Base-by-base conservation (phyloP, 2,797 vertebrate genomes). In the Acomys russatus region DNA sequence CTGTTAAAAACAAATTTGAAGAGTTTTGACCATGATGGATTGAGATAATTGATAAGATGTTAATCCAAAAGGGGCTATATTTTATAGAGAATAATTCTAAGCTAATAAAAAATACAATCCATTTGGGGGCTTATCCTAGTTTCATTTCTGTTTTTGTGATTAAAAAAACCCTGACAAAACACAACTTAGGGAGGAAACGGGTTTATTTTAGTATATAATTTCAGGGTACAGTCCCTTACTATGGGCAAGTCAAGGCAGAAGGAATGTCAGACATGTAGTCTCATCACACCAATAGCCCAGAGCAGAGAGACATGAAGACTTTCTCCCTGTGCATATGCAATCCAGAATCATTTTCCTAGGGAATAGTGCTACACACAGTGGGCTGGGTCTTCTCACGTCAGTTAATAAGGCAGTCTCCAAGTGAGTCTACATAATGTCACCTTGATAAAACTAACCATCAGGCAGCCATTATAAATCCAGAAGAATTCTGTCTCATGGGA, bases 11-110 rank as follows among this genome's bases (percentile, higher is more conserved):
- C 44, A 68, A 25, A 63, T 11, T 87, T 96, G 86, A 54, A 70
- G 49, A 86, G 38, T 70, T 0, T 70, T 28, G 59, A 10, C 30
- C 35, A 51, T 30, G 10, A 17, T 61, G 73, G 85, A 83, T n/a
- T 94, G 44, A 51, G 20, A 51, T 14, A 88, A 83, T 0, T 76
- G 11, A 68, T 73, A 25, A 51, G 14, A 90, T 59, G 3, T 89
- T 44, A 90, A 83, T 88, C 78, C 51, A 90, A 61, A 71, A 83
- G 14, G 44, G 15, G 17, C 51, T 83, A 12, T 87, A 84, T 95
- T 91, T 95, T 76, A 9, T 54, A 89, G 12, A 6, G 30, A 78
- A 68, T 89, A 7, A 86, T 77, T n/a, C 12, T 83, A 68, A 90
- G 38, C 6, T 64, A 51, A 49, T 74, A 9, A 82, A 44, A 94